Conservation (phyloP, 2,797 vertebrate species). For the Enteromius afrohamiltoni region DNA sequence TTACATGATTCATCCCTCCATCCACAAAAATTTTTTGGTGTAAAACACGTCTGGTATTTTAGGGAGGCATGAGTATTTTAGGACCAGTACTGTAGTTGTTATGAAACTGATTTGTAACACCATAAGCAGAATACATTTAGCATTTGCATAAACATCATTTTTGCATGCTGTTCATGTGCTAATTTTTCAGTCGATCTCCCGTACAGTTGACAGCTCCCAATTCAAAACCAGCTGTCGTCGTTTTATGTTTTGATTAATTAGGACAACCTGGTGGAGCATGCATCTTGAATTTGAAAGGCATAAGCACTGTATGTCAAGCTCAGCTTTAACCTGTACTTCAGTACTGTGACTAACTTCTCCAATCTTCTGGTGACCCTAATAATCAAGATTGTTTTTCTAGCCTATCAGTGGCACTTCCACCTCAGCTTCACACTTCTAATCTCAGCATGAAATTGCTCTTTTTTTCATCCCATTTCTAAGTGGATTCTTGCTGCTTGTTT, state of each 20-base stretch:
- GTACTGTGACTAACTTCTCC: constrained; percentile 11
- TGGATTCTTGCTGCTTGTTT: constrained; percentile 42
- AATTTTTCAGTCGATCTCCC: background rate
- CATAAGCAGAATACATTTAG: background rate
- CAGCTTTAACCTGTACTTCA: constrained; percentile 1
- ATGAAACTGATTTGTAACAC: constrained; percentile 14
- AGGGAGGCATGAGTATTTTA: constrained; percentile 2
- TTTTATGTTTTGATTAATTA: constrained; percentile 10
- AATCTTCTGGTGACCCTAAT: background rate
- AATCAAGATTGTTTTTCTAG: constrained; percentile 20
- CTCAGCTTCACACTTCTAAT: constrained; percentile 15
- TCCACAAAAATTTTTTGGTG: background rate
- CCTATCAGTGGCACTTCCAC: constrained; percentile 15
- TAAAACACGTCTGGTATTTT: background rate
- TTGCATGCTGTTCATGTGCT: constrained; percentile 17
- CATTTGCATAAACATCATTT: background rate
- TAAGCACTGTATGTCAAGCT: background rate
- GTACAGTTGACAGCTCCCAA: background rate
- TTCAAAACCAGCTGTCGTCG: background rate
- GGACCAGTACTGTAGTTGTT: background rate
- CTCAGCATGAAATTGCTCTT: constrained; percentile 33
- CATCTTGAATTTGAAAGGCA: constrained; percentile 16
- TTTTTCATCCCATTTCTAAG: constrained; percentile 27
- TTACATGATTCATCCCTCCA: constrained; percentile 2
- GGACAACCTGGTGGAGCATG: background rate